phyloP scores from a whole-genome alignment of 2,797 vertebrate genomes.

The Cyclopterus lumpus region DNA sequence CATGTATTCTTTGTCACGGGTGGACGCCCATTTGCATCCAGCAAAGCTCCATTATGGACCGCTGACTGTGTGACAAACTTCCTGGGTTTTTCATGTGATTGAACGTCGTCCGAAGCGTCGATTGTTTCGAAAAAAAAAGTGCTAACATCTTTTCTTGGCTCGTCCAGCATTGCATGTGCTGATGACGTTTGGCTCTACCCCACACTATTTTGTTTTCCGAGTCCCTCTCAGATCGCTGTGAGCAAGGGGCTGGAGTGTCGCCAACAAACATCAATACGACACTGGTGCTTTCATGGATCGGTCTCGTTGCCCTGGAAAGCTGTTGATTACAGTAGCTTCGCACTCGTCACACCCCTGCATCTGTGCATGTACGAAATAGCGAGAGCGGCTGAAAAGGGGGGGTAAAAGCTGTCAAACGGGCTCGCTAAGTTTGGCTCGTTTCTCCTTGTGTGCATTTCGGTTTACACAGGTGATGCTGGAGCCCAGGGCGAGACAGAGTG shows the following conservation, averaged over 20 bases:
- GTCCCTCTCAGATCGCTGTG: slow-evolving; percentile 42
- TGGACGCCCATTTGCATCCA: slow-evolving; percentile 15
- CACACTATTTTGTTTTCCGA: slow-evolving; percentile 34
- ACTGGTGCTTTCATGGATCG: slow-evolving; percentile 46
- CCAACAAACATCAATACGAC: slow-evolving; percentile 59
- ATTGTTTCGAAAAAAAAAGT: slow-evolving; percentile 46
- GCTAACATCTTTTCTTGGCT: slow-evolving; percentile 41
- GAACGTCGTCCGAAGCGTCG: slow-evolving; percentile 18
- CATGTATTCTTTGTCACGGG: slow-evolving; percentile 23
- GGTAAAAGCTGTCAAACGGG: slow-evolving; percentile 36
- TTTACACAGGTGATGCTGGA: slow-evolving; percentile 52
- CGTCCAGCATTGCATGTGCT: slow-evolving; percentile 18
- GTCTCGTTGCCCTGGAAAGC: slow-evolving; percentile 44
- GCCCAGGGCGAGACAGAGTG: slow-evolving; percentile 45
- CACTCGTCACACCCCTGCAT: slow-evolving; percentile 9
- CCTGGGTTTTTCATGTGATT: slow-evolving; percentile 33
- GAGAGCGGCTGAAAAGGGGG: slow-evolving; percentile 15
- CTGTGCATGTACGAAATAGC: slow-evolving; percentile 29
- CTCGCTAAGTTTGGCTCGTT: slow-evolving; percentile 33
- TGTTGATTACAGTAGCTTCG: slow-evolving; percentile 40
- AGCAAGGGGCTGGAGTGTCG: slow-evolving; percentile 45
- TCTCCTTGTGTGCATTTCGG: slow-evolving; percentile 36
- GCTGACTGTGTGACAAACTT: slow-evolving; percentile 14
- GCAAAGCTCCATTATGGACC: slow-evolving; percentile 23
- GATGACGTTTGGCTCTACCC: slow-evolving; percentile 42